These are phyloP conservation scores for Sitodiplosis mosellana DNA, from an alignment of 1,140 invertebrate species.

Conservation along the genomic window DNA sequence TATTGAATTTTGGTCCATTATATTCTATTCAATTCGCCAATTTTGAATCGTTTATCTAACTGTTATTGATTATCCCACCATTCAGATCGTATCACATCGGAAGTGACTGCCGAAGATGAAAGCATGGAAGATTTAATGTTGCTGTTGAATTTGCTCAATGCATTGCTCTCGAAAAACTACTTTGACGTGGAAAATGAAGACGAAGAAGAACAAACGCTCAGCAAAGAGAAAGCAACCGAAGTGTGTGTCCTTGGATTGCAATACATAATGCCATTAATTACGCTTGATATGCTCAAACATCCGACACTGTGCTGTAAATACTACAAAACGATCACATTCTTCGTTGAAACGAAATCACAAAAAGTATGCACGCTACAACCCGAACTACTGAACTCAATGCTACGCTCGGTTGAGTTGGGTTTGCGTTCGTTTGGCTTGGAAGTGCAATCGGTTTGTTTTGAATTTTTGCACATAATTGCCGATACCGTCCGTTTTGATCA, in stretches of 20 bases:
- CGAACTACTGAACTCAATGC: constrained; percentile 36
- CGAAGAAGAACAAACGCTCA: constrained; percentile 24
- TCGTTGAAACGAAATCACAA: constrained; percentile 47
- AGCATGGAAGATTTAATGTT: constrained; percentile 48
- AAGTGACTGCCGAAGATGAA: constrained; percentile 43
- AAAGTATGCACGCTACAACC: constrained; percentile 33
- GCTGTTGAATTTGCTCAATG: constrained; percentile 50
- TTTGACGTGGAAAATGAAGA: constrained; percentile 30
- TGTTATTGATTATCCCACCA: constrained; percentile 15
- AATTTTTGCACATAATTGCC: constrained; percentile 39
- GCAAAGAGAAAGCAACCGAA: constrained; percentile 37
- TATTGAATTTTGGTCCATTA: too few species aligned
- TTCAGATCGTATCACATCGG: constrained; percentile 26
- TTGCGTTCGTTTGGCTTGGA: constrained; percentile 46
- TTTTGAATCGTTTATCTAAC: too few species aligned
- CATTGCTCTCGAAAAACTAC: constrained; percentile 51
- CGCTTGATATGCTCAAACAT: constrained; percentile 50
- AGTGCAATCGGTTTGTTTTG: constrained; percentile 40
- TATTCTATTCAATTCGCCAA: too few species aligned
- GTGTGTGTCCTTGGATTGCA: constrained; percentile 51
- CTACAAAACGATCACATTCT: constrained; percentile 39
- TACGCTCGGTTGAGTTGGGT: constrained; percentile 47
- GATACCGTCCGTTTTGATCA: constrained; percentile 25
- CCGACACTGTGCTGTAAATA: constrained; percentile 44
- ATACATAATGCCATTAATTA: constrained; percentile 59